These are phyloP conservation scores for Epinotia bilunana DNA, from an alignment of 2,888 invertebrate genomes.

Conservation along the genomic window DNA sequence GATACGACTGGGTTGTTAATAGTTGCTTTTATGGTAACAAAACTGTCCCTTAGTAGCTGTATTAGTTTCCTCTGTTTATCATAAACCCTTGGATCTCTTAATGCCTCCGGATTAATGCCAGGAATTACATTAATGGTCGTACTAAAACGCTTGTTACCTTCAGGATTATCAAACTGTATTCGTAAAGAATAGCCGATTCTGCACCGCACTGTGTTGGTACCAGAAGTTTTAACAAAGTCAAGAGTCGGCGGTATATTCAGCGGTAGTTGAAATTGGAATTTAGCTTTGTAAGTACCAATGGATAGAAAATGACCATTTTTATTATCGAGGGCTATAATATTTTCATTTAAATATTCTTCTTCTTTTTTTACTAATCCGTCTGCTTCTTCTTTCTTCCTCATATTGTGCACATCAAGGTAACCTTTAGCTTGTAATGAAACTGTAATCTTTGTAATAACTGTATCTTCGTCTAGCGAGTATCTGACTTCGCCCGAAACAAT, in stretches of 20 bases:
- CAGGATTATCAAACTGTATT: constrained; percentile 44
- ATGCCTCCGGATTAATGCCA: constrained; percentile 33
- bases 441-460: constrained; percentile 31
- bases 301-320: constrained; percentile 17
- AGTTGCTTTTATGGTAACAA: constrained; percentile 44
- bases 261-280: constrained; percentile 36
- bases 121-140: constrained; percentile 41
- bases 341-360: constrained; percentile 34
- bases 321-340: constrained; percentile 13
- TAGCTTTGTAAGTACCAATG: constrained; percentile 24
- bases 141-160: constrained; percentile 37
- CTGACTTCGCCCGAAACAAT: constrained; percentile 21
- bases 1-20: constrained; percentile 44
- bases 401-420: constrained; percentile 23
- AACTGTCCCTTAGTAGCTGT: constrained; percentile 40
- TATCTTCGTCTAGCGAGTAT: constrained; percentile 34
- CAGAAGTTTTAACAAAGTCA: constrained; percentile 26
- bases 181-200: constrained; percentile 44
- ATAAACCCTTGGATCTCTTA: constrained; percentile 44
- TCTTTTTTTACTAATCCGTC: constrained; percentile 31
- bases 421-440: constrained; percentile 31
- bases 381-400: constrained; percentile 34
- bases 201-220: constrained; percentile 39
- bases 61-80: constrained; percentile 44
- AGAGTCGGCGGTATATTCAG: constrained; percentile 34